A percentile compares a stretch with the other conserved stretches of the same genome.
Conservation (phyloP, 2,797 vertebrate species). For the Selene dorsalis region DNA sequence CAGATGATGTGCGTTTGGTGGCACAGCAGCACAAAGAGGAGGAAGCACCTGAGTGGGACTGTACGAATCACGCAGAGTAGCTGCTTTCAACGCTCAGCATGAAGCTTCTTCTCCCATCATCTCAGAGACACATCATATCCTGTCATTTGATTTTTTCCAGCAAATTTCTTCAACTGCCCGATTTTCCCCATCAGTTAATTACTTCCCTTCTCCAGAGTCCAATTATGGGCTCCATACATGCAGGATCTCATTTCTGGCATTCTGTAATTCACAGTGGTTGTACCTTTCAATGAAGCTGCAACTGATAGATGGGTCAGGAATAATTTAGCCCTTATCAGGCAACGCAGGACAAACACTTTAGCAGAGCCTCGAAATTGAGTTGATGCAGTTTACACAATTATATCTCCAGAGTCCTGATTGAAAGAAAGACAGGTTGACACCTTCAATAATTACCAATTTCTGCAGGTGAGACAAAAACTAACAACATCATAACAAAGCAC, state of each 20-base stretch:
- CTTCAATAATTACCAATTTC: background rate
- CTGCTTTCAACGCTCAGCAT: conserved; percentile 49
- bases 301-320: conserved; percentile 44
- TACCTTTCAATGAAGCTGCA: conserved; percentile 34
- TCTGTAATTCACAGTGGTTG: conserved; percentile 39
- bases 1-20: conserved; percentile 31
- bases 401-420: conserved; percentile 11
- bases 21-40: conserved; percentile 17
- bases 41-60: conserved; percentile 43
- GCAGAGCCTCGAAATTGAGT: conserved; percentile 29
- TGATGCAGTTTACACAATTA: conserved; percentile 36
- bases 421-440: background rate
- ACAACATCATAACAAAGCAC: conserved; percentile 1
- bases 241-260: conserved; percentile 46
- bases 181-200: conserved; percentile 48
- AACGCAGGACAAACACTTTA: conserved; percentile 31
- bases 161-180: conserved; percentile 29
- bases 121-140: conserved; percentile 49
- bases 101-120: conserved; percentile 50
- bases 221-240: conserved; percentile 66
- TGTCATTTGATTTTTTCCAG: conserved; percentile 55
- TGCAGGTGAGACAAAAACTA: conserved; percentile 9
- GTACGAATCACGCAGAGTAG: conserved; percentile 40
- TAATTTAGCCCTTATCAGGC: conserved; percentile 44
- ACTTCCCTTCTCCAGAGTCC: conserved; percentile 53